Evolutionary conservation across 2,113 vertebrate species (phyloP).

Genomic region (Oxyruncus cristatus): DNA sequence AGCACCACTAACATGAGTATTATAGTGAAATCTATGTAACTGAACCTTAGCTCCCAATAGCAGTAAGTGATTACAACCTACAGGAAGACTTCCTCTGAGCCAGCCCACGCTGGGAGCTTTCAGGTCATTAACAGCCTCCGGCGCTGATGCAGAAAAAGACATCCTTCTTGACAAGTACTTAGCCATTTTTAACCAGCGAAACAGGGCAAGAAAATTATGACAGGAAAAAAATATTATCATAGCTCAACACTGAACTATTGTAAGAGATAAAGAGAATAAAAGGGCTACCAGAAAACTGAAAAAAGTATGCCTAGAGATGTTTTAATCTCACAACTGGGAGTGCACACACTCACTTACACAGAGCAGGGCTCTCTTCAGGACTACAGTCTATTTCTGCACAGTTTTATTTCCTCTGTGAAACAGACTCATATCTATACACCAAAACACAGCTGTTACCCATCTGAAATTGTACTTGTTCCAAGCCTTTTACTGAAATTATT

Average conservation of each 20-base stretch:
- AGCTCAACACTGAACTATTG: background rate
- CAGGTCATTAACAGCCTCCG: background rate
- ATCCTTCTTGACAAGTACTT: background rate
- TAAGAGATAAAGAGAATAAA: background rate
- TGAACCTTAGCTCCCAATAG: conserved; percentile 3
- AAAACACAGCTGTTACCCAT: conserved; percentile 16
- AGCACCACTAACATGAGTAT: background rate
- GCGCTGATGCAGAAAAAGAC: background rate
- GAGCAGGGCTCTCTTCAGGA: background rate
- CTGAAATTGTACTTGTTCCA: background rate
- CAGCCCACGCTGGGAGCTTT: background rate
- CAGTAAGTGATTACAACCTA: background rate
- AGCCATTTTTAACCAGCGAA: background rate
- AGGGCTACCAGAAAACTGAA: background rate
- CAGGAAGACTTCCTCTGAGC: background rate
- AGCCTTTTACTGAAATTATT: background rate
- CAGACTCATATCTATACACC: background rate
- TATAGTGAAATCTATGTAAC: background rate
- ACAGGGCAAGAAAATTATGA: background rate
- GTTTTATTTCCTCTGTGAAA: background rate
- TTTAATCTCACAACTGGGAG: background rate
- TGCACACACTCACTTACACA: too few species aligned
- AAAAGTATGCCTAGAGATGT: background rate
- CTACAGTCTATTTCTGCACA: background rate
- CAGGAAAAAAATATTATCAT: background rate